Base-by-base conservation (phyloP, 2,888 invertebrate genomes). In the Chaetogeoica ovagalla region DNA sequence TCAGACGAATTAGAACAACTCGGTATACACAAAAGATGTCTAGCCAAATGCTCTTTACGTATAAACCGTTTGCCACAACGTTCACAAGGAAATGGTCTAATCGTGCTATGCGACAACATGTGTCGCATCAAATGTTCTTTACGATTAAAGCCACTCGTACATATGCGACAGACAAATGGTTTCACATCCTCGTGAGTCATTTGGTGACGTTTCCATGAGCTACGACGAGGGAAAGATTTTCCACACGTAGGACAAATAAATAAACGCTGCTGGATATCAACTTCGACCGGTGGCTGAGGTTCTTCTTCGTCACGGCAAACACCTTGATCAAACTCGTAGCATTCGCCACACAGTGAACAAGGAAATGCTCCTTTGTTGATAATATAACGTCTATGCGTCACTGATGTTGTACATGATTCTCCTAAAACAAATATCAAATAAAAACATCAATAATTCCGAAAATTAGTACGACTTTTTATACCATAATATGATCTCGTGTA, bases 281-380 rank as follows among this genome's bases (percentile, higher is more conserved):
- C 70, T 71, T 79, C 79, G 19, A 55, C 70, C 3, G 79, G 79
- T 55, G 71, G 71, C 30, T 79, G 79, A 8, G 79, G 79, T 43
- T 82, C 81, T 21, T 82, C 82, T 43, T 83, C 83, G 17, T 83
- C 83, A 52, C 84, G 83, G 23, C 82, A 71, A 76, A 82, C 82
- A 17, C 84, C 84, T 79, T 84, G 84, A 71, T 84, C 83, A 71
- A 84, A 84, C 66, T 83, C 83, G 72, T 84, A 84, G 81, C 84
- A 84, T 60, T 83, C 83, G 1, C 84, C 84, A 72, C 84, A 85
- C 11, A 85, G 82, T 7, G 85, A 84, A 82, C 85, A 85, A 7
- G 84, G 84, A 72, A 85, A 85, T 55, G 85, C 84, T n/a, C 83
- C 83, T 81, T 85, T 85, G 69, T 84, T 84, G 68, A 85, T 83